phyloP scores from a whole-genome alignment of 2,113 vertebrate genomes.

The Myrmophylax atrothorax region DNA sequence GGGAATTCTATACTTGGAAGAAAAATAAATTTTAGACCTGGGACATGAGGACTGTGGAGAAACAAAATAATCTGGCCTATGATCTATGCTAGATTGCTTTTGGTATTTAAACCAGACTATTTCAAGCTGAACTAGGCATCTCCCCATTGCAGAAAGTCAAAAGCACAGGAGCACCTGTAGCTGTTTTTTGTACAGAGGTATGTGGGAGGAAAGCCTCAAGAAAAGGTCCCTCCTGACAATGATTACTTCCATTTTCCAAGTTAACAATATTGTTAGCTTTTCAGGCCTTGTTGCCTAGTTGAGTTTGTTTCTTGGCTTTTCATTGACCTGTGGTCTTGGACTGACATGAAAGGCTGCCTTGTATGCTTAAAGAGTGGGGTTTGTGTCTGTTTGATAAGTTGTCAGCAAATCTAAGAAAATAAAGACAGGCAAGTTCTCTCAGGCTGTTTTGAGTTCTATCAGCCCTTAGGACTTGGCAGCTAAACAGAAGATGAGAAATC shows the following conservation, averaged over 20 bases:
- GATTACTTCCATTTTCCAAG: slow-evolving; percentile 10
- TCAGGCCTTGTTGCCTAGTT: background rate
- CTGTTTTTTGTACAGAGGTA: background rate
- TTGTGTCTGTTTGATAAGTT: slow-evolving; percentile 54
- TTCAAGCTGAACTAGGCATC: background rate
- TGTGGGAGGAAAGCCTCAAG: background rate
- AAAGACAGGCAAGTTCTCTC: slow-evolving; percentile 12
- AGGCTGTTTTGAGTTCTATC: slow-evolving; percentile 30
- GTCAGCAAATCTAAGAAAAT: slow-evolving; percentile 26
- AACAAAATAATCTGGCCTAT: slow-evolving; percentile 33
- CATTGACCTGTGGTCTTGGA: slow-evolving; percentile 38
- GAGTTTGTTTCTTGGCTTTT: slow-evolving; percentile 42
- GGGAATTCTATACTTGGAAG: slow-evolving; percentile 7
- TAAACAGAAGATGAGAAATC: slow-evolving; percentile 41
- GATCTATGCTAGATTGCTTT: slow-evolving; percentile 10
- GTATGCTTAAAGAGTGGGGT: background rate
- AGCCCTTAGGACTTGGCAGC: slow-evolving; percentile 24
- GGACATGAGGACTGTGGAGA: slow-evolving; percentile 20
- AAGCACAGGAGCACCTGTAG: background rate
- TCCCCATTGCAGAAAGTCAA: background rate
- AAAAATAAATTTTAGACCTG: slow-evolving; percentile 57
- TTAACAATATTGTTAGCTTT: slow-evolving; percentile 24
- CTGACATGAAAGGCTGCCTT: slow-evolving; percentile 39
- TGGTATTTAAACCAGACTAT: background rate
- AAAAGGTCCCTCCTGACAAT: background rate